These are phyloP conservation scores for Proteles cristata DNA, from an alignment of 2,113 vertebrate genomes.

Conservation along the genomic window DNA sequence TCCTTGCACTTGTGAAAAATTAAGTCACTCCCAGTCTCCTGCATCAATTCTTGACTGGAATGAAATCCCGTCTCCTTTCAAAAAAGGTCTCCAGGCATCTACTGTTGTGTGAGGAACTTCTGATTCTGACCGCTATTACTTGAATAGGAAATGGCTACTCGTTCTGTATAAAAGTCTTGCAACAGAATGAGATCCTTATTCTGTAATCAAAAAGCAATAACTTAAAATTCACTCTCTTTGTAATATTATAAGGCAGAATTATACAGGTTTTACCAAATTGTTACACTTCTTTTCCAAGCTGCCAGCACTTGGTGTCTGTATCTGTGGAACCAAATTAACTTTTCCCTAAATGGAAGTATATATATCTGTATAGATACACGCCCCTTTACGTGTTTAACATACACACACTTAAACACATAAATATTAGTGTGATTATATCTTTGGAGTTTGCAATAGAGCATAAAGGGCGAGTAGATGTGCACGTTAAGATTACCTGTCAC, in stretches of 20 bases:
- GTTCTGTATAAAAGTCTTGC: conserved; percentile 57
- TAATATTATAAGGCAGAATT: conserved; percentile 67
- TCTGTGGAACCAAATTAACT: conserved; percentile 73
- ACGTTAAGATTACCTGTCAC: conserved; percentile 70
- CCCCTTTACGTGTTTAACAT: neutral
- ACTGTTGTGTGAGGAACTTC: conserved; percentile 84
- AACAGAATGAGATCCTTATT: conserved; percentile 63
- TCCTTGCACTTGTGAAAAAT: conserved; percentile 60
- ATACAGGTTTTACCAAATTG: conserved; percentile 67
- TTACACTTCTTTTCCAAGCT: conserved; percentile 51
- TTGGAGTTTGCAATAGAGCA: conserved; percentile 69
- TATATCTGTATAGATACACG: conserved; percentile 46
- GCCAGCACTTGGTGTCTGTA: conserved; percentile 72
- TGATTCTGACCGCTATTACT: conserved; percentile 79
- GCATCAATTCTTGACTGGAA: conserved; percentile 56
- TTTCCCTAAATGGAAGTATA: conserved; percentile 58
- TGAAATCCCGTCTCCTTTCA: conserved; percentile 70
- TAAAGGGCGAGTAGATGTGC: conserved; percentile 70
- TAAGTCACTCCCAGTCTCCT: conserved; percentile 16
- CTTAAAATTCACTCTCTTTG: conserved; percentile 74
- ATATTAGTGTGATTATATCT: conserved; percentile 56
- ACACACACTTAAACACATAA: conserved; percentile 61
- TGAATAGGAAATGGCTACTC: conserved; percentile 82
- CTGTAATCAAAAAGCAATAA: conserved; percentile 86
- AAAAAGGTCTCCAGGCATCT: conserved; percentile 77